Evolutionary conservation across 2,888 invertebrate genomes (phyloP), one percentile per base, ranked within the genome.

Genomic region (Dendrolimus pini): DNA sequence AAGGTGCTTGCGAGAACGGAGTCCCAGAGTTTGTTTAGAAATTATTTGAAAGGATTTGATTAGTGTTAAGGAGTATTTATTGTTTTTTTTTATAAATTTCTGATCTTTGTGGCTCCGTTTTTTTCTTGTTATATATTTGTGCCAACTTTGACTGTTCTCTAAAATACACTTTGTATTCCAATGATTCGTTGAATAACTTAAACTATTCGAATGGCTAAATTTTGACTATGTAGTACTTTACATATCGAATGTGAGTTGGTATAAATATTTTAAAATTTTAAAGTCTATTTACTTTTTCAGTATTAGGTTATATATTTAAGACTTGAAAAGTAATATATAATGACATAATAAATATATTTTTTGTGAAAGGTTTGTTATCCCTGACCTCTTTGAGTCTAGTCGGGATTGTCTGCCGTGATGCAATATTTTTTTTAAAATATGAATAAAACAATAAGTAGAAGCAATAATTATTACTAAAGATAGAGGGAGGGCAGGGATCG

Each of bases 221-320:
- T 30, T 30, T 30, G 30, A 30, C 30, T 30, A 30, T 30, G 30
- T 30, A 30, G 30, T 30, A 30, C 30, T 30, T 30, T 30, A 84
- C 86, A 87, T 87, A 87, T 87, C 85, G 71, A 68, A 63, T 71
- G 73, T 71, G 72, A 75, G 82, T 84, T 83, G 81, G 82, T 82
- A 78, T 79, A 70, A 76, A 77, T 76, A 73, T 77, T 67, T 68
- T 67, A 62, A 65, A 65, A 69, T 66, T 30, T 30, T 67, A 63
- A 55, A 60, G 68, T 67, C 65, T 62, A 75, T 76, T 83, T 82
- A 80, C 81, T 87, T 83, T 85, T 85, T 85, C 88, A 88, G 88
- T 88, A 87, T 88, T 89, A 86, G 82, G 80, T 82, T 82, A 78
- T 68, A 59, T 65, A 80, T 83, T 81, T 85, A 85, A 85, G 83